Evolutionary conservation across 1,140 invertebrate genomes (phyloP), one percentile per base, ranked within the genome.

Genomic region (Homarus americanus): DNA sequence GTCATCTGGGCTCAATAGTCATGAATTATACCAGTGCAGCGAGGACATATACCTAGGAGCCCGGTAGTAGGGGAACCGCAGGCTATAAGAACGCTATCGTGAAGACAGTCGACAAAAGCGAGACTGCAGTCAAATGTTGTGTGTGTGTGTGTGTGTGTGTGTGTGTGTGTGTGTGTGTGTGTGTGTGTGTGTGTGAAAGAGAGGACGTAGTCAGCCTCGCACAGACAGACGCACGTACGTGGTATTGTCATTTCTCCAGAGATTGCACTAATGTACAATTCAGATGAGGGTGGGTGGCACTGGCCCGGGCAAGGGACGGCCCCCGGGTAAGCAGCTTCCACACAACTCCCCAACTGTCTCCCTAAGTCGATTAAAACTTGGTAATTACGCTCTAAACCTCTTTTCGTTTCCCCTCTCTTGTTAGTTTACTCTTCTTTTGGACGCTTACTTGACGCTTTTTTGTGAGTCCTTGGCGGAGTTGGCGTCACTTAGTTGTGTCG

Each of bases 311-410:
- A 58, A 58, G 73, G 44, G 38, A 84, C 53, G 24, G 5, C 20
- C 41, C 28, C 41, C 49, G 83, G 49, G 66, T 44, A 58, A 75
- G 84, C 69, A 49, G 84, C 84, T 76, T 78, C 72, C 49, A 44
- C 32, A n/a, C 24, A 72, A 76, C 69, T 72, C 44, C 34, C 69
- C 84, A 86, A 86, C 72, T 86, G 84, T 53, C 40, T 75, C 84
- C 28, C n/a, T 86, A 86, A 86, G 84, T 86, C 73, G 84, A 86
- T 86, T 86, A 86, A 76, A 86, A 86, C 84, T 86, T 78, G 84
- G 41, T 86, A 86, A 86, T 86, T 86, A 86, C 78, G 72, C 84
- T 86, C 66, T 86, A 86, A 86, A 86, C 84, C 84, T 86, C 72
- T 86, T 86, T 84, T 84, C 66, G 20, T 44, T 40, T n/a, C 34